A percentile compares a stretch with the other conserved stretches of the same genome.
phyloP scores from a whole-genome alignment of 2,113 vertebrate species.

The Climacteris rufus region DNA sequence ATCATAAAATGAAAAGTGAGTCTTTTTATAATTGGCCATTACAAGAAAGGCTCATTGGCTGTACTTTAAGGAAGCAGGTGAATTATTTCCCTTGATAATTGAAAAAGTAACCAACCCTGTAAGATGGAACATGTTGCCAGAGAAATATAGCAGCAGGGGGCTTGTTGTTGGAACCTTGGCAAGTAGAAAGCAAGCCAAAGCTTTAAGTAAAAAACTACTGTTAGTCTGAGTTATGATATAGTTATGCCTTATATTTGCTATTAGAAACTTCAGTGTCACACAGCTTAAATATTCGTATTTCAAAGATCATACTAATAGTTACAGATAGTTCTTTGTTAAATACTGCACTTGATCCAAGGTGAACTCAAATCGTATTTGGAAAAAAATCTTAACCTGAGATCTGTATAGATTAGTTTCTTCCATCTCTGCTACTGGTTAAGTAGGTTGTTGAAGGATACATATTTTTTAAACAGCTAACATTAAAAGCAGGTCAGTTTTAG shows the following conservation, averaged over 20 bases:
- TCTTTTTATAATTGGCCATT: neutral
- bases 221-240: neutral
- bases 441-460: neutral
- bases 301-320: neutral
- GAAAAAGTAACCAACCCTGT: neutral
- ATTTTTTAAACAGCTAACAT: neutral
- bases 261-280: neutral
- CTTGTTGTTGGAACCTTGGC: neutral
- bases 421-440: neutral
- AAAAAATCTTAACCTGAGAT: neutral
- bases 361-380: neutral
- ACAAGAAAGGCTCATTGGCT: neutral
- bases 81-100: constrained; percentile 17
- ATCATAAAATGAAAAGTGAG: neutral
- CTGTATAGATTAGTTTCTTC: neutral
- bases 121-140: neutral
- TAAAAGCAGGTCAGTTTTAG: neutral
- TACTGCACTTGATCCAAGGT: neutral
- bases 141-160: neutral
- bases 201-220: neutral
- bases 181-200: neutral
- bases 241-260: neutral
- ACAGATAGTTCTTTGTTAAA: neutral
- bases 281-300: neutral
- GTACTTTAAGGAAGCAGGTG: neutral